Evolutionary conservation across 2,888 invertebrate species (phyloP), one percentile per base, ranked within the genome.

Genomic region (Sarcophaga rosellei): DNA sequence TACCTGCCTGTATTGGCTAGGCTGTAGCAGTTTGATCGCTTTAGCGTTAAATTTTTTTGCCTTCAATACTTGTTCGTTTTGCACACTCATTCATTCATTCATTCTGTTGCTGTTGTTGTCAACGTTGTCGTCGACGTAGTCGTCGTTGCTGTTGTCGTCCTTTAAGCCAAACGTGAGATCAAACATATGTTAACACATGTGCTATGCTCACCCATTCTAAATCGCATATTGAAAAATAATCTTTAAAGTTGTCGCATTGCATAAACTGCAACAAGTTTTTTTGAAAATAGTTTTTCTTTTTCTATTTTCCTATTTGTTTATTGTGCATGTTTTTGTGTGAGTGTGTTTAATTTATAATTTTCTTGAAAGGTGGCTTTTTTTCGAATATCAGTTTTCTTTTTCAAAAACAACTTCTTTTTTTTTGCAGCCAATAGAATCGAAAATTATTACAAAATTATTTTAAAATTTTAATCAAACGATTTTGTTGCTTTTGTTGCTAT

Each of bases 111-210:
- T 12, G 61, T 25, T 68, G 80, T 76, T 75, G 62, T 66, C 69
- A 47, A 63, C 20, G 6, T 47, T 20, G 25, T 69, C 23, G 73
- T 79, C 63, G 77, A 79, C 85, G 61, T 44, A 62, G 74, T 76
- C 72, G 57, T 66, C 62, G 23, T 70, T 8, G 17, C 23, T 53
- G 25, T 69, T 45, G 73, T 79, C 70, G 80, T 83, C 85, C 87
- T 86, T 81, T 75, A 69, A 84, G 66, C 44, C 69, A 80, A 85
- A 87, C 88, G 88, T 88, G 88, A 88, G 88, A 88, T 84, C 85
- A 86, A 88, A 88, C 88, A 88, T 80, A 70, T 88, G 88, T 88
- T 88, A 88, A 88, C 87, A 88, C 87, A 86, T 83, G 68, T 84
- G 85, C 76, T 83, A 68, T 73, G 68, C 70, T 86, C 73, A 85